These are phyloP conservation scores for Lynx canadensis DNA, from an alignment of 2,113 vertebrate species.

Conservation along the genomic window DNA sequence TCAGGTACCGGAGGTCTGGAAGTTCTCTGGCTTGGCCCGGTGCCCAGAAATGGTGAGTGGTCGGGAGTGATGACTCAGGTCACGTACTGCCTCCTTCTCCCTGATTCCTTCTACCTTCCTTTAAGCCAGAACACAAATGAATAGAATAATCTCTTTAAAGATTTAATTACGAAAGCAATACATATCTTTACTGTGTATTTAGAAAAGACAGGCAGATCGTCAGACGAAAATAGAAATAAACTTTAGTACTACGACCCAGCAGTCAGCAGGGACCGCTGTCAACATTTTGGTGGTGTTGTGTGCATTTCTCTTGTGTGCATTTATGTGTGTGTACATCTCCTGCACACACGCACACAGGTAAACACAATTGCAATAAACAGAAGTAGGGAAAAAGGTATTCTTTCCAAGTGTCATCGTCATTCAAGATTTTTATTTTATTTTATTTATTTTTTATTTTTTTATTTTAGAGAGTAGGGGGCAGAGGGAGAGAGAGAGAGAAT, in stretches of 20 bases:
- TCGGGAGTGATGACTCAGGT: no score
- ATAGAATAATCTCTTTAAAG: neutral
- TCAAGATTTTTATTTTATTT: neutral
- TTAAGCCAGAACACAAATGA: neutral
- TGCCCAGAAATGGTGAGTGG: neutral
- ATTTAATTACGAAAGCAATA: neutral
- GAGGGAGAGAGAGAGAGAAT: neutral
- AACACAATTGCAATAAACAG: neutral
- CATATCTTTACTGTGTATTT: neutral
- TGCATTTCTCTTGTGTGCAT: no score
- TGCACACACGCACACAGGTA: no score
- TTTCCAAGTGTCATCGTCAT: neutral
- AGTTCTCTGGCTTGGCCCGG: neutral
- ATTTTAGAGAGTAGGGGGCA: neutral
- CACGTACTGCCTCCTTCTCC: neutral
- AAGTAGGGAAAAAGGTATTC: neutral
- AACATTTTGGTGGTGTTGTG: no score
- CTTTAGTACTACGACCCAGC: fast-evolving
- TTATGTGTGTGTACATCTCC: fast-evolving
- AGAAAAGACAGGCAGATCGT: neutral
- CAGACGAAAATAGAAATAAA: neutral
- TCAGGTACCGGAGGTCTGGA: neutral
- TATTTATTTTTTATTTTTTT: neutral
- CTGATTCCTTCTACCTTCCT: no score
- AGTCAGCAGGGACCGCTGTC: fast-evolving